Base-by-base conservation (phyloP, 2,888 invertebrate genomes). In the Epirrhoe tristata region DNA sequence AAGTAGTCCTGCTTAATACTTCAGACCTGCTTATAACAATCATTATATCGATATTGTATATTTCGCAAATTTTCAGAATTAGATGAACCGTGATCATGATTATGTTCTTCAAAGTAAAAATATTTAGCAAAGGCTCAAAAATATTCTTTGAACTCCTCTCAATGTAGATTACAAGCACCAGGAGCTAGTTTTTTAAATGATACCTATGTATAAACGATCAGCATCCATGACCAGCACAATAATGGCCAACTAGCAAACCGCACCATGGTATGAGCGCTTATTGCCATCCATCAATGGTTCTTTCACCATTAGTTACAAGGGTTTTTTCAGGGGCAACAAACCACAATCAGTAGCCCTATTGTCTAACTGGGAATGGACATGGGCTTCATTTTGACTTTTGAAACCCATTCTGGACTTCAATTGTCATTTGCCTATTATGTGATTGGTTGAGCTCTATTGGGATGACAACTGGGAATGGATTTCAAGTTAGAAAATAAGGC, bases 1-100 rank as follows among this genome's bases (percentile, higher is more conserved):
- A 74, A 71, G 67, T 62, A 59, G 60, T 58, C 51, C 60, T 73
- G 60, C 48, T 10, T 53, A 50, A 48, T 16, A 55, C 48, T 58
- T 50, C 48, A 48, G 61, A 32, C 51, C 36, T 57, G 43, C 51
- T 54, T 32, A 60, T 24, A 43, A 43, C 39, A 4, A 43, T 10
- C 5, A 43, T 43, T 43, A 12, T 43, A 43, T 12, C 5, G 39
- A 43, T 43, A 12, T 12, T 43, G 10, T 10, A 43, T 4, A 12
- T 39, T 12, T 10, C 8, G 7, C 10, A 10, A 2, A 8, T 10
- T 39, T 39, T 39, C 8, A 39, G 36, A 7, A 39, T 24, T 24
- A 24, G 24, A 24, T 24, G 24, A 24, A 24, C 3, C 24, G 24
- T 24, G 24, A 34, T 34, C 3, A 34, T 34, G 3, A 34, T 34